Evolutionary conservation across 1,140 invertebrate species (phyloP).

Genomic region (Drosophila paulistorum): DNA sequence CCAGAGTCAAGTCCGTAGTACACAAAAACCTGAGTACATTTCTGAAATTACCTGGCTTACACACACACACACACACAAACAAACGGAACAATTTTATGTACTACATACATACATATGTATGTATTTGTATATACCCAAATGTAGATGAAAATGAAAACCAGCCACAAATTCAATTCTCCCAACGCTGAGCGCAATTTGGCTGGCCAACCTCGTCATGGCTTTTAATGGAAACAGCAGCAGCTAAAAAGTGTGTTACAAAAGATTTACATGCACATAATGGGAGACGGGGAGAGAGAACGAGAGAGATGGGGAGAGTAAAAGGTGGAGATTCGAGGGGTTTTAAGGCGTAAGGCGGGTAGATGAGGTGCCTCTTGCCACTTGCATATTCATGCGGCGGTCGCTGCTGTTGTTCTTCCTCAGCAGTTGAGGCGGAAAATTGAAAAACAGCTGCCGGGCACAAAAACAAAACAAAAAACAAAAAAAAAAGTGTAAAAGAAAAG

Average conservation of each 20-base stretch:
- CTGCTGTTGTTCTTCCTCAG: slow-evolving; percentile 37
- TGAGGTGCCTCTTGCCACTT: slow-evolving; percentile 17
- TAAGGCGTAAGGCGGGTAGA: not conserved
- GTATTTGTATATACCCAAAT: not conserved
- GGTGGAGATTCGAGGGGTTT: slow-evolving; percentile 1
- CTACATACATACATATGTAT: not conserved
- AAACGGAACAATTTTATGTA: slow-evolving; percentile 19
- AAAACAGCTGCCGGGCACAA: slow-evolving; percentile 64
- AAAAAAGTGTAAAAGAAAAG: slow-evolving; percentile 14
- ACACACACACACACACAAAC: not conserved
- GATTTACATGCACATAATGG: slow-evolving; percentile 31
- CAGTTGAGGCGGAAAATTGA: slow-evolving; percentile 79
- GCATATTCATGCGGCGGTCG: slow-evolving; percentile 62
- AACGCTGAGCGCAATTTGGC: slow-evolving; percentile 25
- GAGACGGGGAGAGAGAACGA: slow-evolving; percentile 11
- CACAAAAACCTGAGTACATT: slow-evolving; percentile 51
- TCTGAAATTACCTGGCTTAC: slow-evolving; percentile 71
- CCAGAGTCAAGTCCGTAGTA: slow-evolving; percentile 62
- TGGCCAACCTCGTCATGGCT: slow-evolving; percentile 29
- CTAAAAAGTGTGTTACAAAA: slow-evolving; percentile 43
- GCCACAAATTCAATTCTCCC: slow-evolving; percentile 49
- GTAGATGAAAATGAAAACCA: slow-evolving; percentile 16
- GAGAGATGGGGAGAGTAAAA: slow-evolving; percentile 19
- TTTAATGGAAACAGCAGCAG: slow-evolving; percentile 29
- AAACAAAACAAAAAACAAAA: slow-evolving; percentile 16